A percentile compares a stretch with the other conserved stretches of the same genome.
These are phyloP conservation scores for Antheraea mylitta DNA, from an alignment of 1,140 invertebrate species.

Conservation along the genomic window DNA sequence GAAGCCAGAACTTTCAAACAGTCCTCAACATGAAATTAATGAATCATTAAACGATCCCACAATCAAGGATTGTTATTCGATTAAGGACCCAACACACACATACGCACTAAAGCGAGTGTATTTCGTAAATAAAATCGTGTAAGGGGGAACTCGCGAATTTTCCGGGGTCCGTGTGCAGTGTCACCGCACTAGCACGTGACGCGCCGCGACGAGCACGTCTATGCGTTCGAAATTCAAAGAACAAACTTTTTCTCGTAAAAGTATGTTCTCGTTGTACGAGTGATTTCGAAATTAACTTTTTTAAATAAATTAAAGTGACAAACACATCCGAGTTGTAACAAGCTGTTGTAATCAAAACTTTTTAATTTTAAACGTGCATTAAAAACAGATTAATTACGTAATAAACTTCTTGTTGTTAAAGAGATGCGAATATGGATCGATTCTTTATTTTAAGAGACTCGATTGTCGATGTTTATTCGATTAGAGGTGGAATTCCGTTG, in stretches of 20 bases:
- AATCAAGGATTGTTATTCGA: slow-evolving; percentile 55
- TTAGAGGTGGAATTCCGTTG: slow-evolving; percentile 56
- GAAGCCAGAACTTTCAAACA: slow-evolving; percentile 30
- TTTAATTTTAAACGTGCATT: background rate
- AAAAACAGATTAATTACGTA: background rate
- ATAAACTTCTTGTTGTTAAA: background rate
- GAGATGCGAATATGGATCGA: slow-evolving; percentile 27
- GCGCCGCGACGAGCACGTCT: slow-evolving; percentile 62
- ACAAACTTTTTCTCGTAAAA: slow-evolving; percentile 19
- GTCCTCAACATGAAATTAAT: slow-evolving; percentile 54
- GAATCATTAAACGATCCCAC: slow-evolving; percentile 56
- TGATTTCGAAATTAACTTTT: background rate
- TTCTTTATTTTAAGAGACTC: slow-evolving; percentile 49
- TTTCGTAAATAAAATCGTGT: slow-evolving; percentile 29
- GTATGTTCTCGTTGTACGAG: slow-evolving; percentile 1
- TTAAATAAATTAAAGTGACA: background rate
- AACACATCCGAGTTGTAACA: background rate
- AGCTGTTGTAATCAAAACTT: background rate
- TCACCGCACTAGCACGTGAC: slow-evolving; percentile 63
- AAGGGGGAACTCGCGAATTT: slow-evolving; percentile 58
- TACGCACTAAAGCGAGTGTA: slow-evolving; percentile 35
- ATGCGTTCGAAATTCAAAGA: slow-evolving; percentile 50
- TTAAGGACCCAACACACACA: slow-evolving; percentile 39
- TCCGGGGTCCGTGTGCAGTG: slow-evolving; percentile 57
- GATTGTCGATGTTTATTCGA: slow-evolving; percentile 59